Percentiles rank a stretch among this genome's conserved stretches.
These are phyloP conservation scores for Schmidtea mediterranea DNA, from an alignment of 1,140 invertebrate species.

Conservation along the genomic window DNA sequence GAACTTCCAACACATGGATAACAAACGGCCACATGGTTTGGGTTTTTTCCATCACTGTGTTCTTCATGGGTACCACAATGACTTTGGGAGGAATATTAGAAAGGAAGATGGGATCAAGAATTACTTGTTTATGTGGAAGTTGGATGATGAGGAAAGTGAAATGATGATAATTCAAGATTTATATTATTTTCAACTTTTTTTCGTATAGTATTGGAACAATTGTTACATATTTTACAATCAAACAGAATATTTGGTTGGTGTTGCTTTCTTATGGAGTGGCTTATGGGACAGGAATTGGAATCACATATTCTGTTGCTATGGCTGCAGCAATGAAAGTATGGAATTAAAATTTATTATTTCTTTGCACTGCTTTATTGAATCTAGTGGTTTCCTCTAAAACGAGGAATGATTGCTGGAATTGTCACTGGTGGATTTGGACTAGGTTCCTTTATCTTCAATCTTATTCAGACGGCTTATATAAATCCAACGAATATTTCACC, in stretches of 20 bases:
- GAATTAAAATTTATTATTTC: too few species aligned
- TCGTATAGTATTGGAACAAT: not conserved
- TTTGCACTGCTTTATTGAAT: not conserved
- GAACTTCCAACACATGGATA: conserved; percentile 11
- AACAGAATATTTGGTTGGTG: not conserved
- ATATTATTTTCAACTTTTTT: not conserved
- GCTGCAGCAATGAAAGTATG: not conserved
- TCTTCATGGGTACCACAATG: conserved; percentile 22
- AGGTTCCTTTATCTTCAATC: not conserved
- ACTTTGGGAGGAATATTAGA: conserved; percentile 19
- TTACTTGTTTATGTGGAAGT: not conserved
- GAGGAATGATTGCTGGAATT: not conserved
- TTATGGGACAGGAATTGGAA: not conserved
- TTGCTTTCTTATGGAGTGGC: not conserved
- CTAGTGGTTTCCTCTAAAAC: conserved; percentile 1
- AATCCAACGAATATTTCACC: not conserved
- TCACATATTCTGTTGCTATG: conserved; percentile 2
- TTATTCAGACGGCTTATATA: not conserved
- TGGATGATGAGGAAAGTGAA: too few species aligned
- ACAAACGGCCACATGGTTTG: conserved; percentile 21
- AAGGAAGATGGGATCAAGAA: conserved; percentile 15
- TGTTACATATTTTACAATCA: conserved; percentile 1
- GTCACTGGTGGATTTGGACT: conserved; percentile 1
- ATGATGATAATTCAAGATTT: not conserved
- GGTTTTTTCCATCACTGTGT: conserved; percentile 17